These are phyloP conservation scores for Daboia siamensis DNA, from an alignment of 2,113 vertebrate genomes.

Conservation along the genomic window DNA sequence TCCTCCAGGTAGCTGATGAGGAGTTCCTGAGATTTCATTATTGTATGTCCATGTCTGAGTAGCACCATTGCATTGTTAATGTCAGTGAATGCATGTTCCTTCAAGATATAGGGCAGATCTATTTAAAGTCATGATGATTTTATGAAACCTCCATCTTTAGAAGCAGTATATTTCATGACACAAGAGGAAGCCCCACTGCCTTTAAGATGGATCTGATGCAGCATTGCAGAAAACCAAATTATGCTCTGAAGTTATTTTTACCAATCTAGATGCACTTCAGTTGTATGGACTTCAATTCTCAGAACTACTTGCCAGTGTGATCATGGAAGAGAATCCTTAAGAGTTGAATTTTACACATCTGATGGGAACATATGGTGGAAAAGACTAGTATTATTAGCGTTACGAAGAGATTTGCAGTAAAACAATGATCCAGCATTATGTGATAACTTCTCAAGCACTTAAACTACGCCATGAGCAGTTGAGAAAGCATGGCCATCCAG, in stretches of 20 bases:
- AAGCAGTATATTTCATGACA: background rate
- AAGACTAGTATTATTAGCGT: background rate
- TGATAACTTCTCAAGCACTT: background rate
- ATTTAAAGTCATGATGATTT: background rate
- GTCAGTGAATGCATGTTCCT: background rate
- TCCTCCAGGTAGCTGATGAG: background rate
- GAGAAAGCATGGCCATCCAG: background rate
- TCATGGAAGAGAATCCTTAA: background rate
- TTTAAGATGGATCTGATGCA: background rate
- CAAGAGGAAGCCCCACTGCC: background rate
- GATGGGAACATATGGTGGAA: background rate
- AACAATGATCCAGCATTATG: background rate
- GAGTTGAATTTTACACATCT: background rate
- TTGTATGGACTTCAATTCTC: background rate
- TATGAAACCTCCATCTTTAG: background rate
- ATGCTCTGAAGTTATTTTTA: background rate
- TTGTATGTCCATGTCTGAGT: background rate
- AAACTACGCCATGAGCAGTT: background rate
- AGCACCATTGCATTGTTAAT: background rate
- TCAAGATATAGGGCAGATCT: background rate
- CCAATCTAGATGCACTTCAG: background rate
- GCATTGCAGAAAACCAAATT: background rate
- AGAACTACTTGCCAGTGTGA: background rate
- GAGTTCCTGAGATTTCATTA: background rate
- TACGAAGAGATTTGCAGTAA: background rate